These are phyloP conservation scores for Episyrphus balteatus DNA, from an alignment of 1,140 invertebrate species.

Conservation along the genomic window DNA sequence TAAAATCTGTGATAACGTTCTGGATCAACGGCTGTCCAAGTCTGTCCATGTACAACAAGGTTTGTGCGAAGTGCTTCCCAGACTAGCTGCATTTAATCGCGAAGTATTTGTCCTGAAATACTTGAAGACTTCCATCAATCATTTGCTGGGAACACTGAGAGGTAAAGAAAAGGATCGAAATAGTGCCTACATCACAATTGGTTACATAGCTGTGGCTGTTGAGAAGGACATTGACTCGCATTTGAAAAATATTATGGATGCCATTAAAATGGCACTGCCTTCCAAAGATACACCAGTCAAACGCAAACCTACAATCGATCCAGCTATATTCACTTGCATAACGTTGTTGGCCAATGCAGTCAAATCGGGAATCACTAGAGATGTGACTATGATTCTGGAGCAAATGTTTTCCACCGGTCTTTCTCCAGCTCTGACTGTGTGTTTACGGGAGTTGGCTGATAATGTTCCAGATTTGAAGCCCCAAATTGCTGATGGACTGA, in stretches of 20 bases:
- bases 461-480: constrained; percentile 78
- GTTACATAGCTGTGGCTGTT: constrained; percentile 83
- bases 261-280: constrained; percentile 70
- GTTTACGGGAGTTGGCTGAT: constrained; percentile 77
- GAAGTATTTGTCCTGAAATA: constrained; percentile 70
- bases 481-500: constrained; percentile 83
- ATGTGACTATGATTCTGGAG: constrained; percentile 78
- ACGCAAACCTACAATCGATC: constrained; percentile 64
- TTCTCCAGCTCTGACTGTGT: constrained; percentile 81
- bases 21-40: constrained; percentile 63
- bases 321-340: constrained; percentile 90
- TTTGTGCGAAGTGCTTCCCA: constrained; percentile 78
- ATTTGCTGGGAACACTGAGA: constrained; percentile 63
- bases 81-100: constrained; percentile 85
- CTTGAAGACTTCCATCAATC: constrained; percentile 62
- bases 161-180: constrained; percentile 73
- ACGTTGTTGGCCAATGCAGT: constrained; percentile 83
- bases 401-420: constrained; percentile 86
- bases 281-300: constrained; percentile 62
- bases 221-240: constrained; percentile 69
- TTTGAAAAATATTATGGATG: constrained; percentile 75
- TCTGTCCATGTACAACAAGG: constrained; percentile 78
- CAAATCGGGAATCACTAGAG: constrained; percentile 56
- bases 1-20: constrained; percentile 66
- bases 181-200: constrained; percentile 80